phyloP scores from a whole-genome alignment of 2,888 invertebrate genomes.

The Sycophila texana region DNA sequence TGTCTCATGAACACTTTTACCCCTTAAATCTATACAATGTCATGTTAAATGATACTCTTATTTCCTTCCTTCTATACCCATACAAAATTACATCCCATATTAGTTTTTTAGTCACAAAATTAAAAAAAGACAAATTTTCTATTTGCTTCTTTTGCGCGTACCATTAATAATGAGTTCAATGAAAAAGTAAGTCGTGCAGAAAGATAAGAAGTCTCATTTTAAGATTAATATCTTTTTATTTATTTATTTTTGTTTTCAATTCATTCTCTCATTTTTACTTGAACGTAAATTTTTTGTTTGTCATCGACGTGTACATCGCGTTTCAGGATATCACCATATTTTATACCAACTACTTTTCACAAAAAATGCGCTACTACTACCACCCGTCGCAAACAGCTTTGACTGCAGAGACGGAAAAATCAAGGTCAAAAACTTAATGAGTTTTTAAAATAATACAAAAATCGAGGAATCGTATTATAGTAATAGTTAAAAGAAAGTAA shows the following conservation, averaged over 20 bases:
- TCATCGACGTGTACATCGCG: slow-evolving; percentile 37
- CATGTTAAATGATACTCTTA: slow-evolving; percentile 37
- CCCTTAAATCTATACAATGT: slow-evolving; percentile 47
- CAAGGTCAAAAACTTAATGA: slow-evolving; percentile 28
- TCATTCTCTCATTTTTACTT: background rate
- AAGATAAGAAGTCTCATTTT: slow-evolving; percentile 23
- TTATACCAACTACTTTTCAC: background rate
- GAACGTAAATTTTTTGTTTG: slow-evolving; percentile 6
- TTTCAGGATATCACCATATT: slow-evolving; percentile 26
- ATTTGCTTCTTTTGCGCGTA: background rate
- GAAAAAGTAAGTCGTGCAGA: slow-evolving; percentile 19
- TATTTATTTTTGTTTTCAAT: background rate
- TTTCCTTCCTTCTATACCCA: slow-evolving; percentile 20
- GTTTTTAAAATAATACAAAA: slow-evolving; percentile 57
- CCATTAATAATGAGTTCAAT: slow-evolving; percentile 3
- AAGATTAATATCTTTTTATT: slow-evolving; percentile 3
- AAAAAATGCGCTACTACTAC: slow-evolving; percentile 20
- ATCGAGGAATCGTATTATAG: slow-evolving; percentile 61
- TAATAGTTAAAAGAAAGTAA: slow-evolving; percentile 54
- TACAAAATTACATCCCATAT: slow-evolving; percentile 8
- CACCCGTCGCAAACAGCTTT: slow-evolving; percentile 8
- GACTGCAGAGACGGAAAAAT: slow-evolving; percentile 36
- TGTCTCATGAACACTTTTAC: slow-evolving; percentile 29
- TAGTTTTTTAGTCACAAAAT: slow-evolving; percentile 1
- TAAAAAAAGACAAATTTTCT: slow-evolving; percentile 7